Base-by-base conservation (phyloP, 1,140 invertebrate species). In the Himalopsyche phryganea region DNA sequence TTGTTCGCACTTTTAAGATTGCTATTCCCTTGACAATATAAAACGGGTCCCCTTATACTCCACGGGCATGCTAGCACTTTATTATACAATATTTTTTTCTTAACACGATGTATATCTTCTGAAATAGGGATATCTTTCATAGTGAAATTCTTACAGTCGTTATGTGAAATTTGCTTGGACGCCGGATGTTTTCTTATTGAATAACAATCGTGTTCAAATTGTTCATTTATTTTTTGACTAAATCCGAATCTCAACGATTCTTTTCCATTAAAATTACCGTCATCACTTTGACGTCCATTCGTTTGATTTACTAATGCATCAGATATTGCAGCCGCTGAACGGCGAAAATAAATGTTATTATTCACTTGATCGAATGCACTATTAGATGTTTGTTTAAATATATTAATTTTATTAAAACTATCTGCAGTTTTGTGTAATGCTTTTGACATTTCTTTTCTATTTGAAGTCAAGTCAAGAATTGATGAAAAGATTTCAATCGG, bases 331-430 rank as follows among this genome's bases (percentile, higher is more conserved):
- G 17, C 15, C 15, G 20, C 32, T 13, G 14, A 13, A 50, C 23
- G 23, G 9, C 23, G 9, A 28, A 28, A 3, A 28, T 28, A 28
- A 33, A 13, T 19, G 15, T 46, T 6, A 51, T 42, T 58, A 40
- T 54, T 62, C 11, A 62, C 54, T 46, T 47, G 40, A 19, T 62
- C 50, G 32, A 62, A 62, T 11, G 60, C 60, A 50, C 60, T 62
- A 28, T 62, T 50, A 5, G 38, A 40, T 11, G 52, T 63, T n/a
- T 46, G 15, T n/a, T 23, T 46, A 13, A 15, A 35, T 33, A 11
- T 50, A n/a, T 47, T 18, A 58, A 14, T 20, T 58, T 47, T 28
- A 58, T 23, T 40, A 50, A 7, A 28, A 23, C 44, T 47, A 1
- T 36, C 15, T 9, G 20, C 13, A 42, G 28, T 11, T 50, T 50